phyloP scores from a whole-genome alignment of 35 echinoderm and acorn worm species.

The Lytechinus variegatus region DNA sequence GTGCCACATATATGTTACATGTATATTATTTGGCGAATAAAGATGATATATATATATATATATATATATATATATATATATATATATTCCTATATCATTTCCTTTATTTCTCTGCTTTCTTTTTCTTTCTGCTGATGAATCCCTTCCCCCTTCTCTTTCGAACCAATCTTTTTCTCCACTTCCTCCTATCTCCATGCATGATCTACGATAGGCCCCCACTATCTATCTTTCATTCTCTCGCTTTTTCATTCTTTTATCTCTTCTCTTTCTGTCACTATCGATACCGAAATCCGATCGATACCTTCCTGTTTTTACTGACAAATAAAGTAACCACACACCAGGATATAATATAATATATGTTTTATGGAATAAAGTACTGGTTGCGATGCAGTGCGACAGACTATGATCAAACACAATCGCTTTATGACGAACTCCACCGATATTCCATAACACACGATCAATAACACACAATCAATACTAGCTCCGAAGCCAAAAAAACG shows the following conservation, averaged over 20 bases:
- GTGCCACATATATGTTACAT: too few relatives aligned
- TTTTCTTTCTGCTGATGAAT: too few relatives aligned
- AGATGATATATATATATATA: too few relatives aligned
- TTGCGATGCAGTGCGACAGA: neutral
- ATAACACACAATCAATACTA: neutral
- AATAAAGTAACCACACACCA: neutral
- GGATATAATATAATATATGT: neutral
- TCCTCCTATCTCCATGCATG: too few relatives aligned
- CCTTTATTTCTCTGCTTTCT: too few relatives aligned
- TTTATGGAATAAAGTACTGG: neutral
- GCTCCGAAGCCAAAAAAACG: neutral
- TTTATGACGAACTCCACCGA: neutral
- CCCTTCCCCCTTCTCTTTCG: too few relatives aligned
- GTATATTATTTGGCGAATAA: too few relatives aligned
- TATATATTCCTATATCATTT: too few relatives aligned
- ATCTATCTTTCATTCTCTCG: too few relatives aligned
- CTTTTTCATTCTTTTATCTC: neutral
- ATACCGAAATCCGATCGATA: neutral
- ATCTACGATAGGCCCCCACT: too few relatives aligned
- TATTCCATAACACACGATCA: neutral
- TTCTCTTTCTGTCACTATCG: neutral
- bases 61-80: too few relatives aligned
- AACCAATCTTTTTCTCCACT: too few relatives aligned
- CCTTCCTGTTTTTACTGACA: neutral
- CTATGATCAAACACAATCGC: neutral